These are phyloP conservation scores for Polyodon spathula DNA, from an alignment of 2,113 vertebrate genomes.

Conservation along the genomic window DNA sequence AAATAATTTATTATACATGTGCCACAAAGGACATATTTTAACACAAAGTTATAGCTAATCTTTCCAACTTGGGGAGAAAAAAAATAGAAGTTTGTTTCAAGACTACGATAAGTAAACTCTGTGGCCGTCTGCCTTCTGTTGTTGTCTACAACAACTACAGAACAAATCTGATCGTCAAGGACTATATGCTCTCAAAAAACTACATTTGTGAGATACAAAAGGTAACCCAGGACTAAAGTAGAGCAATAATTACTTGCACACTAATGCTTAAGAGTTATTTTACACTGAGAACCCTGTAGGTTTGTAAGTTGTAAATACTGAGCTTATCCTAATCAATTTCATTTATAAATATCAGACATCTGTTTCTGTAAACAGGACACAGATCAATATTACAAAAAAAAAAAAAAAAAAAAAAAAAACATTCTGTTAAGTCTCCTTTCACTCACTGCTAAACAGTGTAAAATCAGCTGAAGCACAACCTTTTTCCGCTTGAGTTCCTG, in stretches of 20 bases:
- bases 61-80: too few relatives aligned
- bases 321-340: conserved; percentile 1
- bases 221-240: too few relatives aligned
- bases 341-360: conserved; percentile 6
- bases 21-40: too few relatives aligned
- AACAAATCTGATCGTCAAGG: too few relatives aligned
- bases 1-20: too few relatives aligned
- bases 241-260: neutral
- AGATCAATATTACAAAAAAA: neutral
- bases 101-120: too few relatives aligned
- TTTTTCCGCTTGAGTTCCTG: neutral
- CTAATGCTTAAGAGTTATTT: neutral
- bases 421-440: neutral
- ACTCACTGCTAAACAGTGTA: neutral
- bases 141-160: too few relatives aligned
- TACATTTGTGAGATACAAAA: too few relatives aligned
- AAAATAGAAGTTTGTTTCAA: too few relatives aligned
- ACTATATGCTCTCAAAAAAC: too few relatives aligned
- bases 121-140: too few relatives aligned
- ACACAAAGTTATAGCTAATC: too few relatives aligned
- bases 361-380: neutral
- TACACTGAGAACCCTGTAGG: neutral
- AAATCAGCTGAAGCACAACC: neutral
- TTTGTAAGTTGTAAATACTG: neutral
- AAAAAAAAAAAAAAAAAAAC: neutral